Evolutionary conservation across 2,113 vertebrate species (phyloP).

Genomic region (Bufo bufo): DNA sequence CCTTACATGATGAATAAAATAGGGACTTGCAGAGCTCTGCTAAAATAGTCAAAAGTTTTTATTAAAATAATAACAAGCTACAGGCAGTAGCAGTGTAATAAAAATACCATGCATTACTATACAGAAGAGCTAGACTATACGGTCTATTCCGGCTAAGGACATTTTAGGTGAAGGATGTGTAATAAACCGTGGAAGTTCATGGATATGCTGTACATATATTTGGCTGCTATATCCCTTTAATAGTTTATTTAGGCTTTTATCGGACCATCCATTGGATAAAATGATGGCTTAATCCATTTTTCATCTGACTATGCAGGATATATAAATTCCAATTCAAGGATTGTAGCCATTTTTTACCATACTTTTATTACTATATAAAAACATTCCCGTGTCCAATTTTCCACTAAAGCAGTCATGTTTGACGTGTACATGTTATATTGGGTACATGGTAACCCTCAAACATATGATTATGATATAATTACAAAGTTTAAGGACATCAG

Average conservation of each 20-base stretch:
- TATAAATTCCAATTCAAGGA: not conserved
- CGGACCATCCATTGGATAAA: not conserved
- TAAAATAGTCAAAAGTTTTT: too few relatives aligned
- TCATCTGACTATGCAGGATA: not conserved
- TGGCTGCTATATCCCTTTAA: not conserved
- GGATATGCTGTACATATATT: not conserved
- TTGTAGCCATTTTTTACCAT: not conserved
- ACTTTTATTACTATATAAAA: not conserved
- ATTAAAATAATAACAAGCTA: too few relatives aligned
- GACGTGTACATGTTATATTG: not conserved
- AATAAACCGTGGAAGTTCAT: not conserved
- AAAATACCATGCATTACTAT: too few relatives aligned
- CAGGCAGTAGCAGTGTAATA: too few relatives aligned
- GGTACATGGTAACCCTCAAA: not conserved
- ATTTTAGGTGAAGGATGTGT: not conserved
- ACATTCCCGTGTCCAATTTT: not conserved
- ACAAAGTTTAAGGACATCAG: not conserved
- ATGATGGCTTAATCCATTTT: not conserved
- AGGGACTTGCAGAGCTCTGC: too few relatives aligned
- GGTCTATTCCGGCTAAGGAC: not conserved
- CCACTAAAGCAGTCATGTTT: not conserved
- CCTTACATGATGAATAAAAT: too few relatives aligned
- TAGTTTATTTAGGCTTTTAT: too few relatives aligned
- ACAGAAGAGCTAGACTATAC: not conserved
- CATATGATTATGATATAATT: not conserved